A percentile compares a stretch with the other conserved stretches of the same genome.
These are phyloP conservation scores for Tyto alba DNA, from an alignment of 2,113 vertebrate species.

Conservation along the genomic window DNA sequence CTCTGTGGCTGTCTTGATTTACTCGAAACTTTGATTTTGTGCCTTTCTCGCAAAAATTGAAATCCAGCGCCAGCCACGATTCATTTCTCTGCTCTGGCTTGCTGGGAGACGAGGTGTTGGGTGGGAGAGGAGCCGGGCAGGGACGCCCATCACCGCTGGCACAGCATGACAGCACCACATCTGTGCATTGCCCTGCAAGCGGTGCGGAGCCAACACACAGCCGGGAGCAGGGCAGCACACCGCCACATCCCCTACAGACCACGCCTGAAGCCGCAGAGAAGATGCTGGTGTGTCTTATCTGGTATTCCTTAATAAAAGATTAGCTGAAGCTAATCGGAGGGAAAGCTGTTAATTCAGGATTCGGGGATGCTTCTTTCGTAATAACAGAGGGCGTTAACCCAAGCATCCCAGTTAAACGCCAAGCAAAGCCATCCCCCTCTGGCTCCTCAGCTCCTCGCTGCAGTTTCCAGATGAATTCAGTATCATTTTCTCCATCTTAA, in stretches of 20 bases:
- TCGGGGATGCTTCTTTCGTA: background rate
- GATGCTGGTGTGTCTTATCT: background rate
- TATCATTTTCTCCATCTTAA: background rate
- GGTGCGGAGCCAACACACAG: background rate
- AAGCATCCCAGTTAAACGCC: fast-evolving
- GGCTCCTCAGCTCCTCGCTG: background rate
- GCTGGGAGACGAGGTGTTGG: background rate
- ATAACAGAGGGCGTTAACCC: background rate
- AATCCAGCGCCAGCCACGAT: background rate
- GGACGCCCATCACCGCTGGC: background rate
- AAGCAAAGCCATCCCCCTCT: background rate
- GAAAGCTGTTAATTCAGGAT: background rate
- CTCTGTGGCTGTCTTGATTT: background rate
- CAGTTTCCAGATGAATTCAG: background rate
- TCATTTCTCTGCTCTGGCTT: background rate
- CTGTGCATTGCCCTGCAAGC: background rate
- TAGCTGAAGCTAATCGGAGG: background rate
- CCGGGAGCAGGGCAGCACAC: background rate
- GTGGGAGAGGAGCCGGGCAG: background rate
- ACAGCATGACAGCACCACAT: background rate
- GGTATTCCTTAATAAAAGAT: background rate
- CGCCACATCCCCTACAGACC: background rate
- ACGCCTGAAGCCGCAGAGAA: background rate
- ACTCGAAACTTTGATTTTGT: background rate
- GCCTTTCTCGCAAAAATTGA: background rate